Percentiles rank a stretch among this genome's conserved stretches.
Evolutionary conservation across 1,140 invertebrate genomes (phyloP).

Genomic region (Neodiprion pinetum): DNA sequence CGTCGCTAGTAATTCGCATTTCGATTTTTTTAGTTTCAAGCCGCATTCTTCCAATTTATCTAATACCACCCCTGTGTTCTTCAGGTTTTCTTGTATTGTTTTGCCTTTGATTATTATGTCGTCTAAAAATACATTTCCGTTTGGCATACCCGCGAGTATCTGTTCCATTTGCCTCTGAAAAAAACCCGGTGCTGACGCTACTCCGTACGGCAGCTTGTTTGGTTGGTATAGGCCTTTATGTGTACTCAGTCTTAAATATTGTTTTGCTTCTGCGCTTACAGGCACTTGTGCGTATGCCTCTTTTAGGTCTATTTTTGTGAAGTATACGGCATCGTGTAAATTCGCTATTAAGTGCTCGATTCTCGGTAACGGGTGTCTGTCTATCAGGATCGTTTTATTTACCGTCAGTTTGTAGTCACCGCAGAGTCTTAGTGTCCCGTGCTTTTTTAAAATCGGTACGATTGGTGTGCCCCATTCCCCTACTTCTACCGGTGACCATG

Average conservation of each 20-base stretch:
- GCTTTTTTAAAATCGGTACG: no score
- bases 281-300: not conserved
- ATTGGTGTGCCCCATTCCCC: not conserved
- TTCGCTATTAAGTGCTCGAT: not conserved
- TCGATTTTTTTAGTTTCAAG: conserved; percentile 45
- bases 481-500: conserved; percentile 15
- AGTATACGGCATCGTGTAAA: not conserved
- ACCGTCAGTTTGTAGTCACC: not conserved
- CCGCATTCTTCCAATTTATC: conserved; percentile 29
- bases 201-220: conserved; percentile 35
- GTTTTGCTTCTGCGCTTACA: not conserved
- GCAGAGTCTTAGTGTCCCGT: not conserved
- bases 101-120: conserved; percentile 31
- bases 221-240: conserved; percentile 30
- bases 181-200: conserved; percentile 41
- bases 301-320: not conserved
- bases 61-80: conserved; percentile 30
- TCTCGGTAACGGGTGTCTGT: not conserved
- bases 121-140: conserved; percentile 25
- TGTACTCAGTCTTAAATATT: conserved; percentile 33
- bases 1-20: conserved; percentile 44
- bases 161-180: conserved; percentile 36
- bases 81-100: conserved; percentile 17
- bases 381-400: not conserved
- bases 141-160: conserved; percentile 24